phyloP scores from a whole-genome alignment of 2,888 invertebrate genomes.

The Cepaea hortensis region DNA sequence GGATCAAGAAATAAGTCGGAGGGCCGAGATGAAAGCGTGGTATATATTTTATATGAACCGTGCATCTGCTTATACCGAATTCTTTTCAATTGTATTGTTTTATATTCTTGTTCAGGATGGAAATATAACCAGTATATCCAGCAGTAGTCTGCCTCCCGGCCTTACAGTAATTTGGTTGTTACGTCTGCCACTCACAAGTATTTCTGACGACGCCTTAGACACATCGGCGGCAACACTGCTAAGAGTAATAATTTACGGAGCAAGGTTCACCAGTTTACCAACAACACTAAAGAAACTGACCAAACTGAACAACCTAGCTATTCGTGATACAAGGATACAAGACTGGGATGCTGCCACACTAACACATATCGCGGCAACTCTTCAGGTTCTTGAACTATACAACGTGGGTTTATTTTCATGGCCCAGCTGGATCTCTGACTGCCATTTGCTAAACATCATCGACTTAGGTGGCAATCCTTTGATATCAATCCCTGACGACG shows the following conservation, averaged over 20 bases:
- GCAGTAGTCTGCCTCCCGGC: too few relatives aligned
- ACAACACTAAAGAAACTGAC: background rate
- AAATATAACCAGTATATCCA: background rate
- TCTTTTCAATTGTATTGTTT: too few relatives aligned
- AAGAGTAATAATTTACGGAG: background rate
- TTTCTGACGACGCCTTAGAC: background rate
- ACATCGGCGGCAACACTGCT: background rate
- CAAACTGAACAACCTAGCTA: background rate
- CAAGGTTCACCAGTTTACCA: background rate
- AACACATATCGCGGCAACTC: too few relatives aligned
- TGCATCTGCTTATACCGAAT: too few relatives aligned
- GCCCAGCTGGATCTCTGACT: background rate
- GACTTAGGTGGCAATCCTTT: background rate
- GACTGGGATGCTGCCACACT: background rate
- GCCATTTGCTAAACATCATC: background rate
- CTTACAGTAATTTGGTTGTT: background rate
- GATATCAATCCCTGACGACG: background rate
- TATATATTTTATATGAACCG: too few relatives aligned
- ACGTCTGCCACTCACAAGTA: background rate
- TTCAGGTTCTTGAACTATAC: background rate
- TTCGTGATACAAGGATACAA: background rate
- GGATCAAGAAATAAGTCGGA: too few relatives aligned
- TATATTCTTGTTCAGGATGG: background rate
- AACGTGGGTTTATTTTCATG: background rate
- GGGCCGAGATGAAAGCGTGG: too few relatives aligned